Base-by-base conservation (phyloP, 2,888 invertebrate genomes). In the Baccha elongata region DNA sequence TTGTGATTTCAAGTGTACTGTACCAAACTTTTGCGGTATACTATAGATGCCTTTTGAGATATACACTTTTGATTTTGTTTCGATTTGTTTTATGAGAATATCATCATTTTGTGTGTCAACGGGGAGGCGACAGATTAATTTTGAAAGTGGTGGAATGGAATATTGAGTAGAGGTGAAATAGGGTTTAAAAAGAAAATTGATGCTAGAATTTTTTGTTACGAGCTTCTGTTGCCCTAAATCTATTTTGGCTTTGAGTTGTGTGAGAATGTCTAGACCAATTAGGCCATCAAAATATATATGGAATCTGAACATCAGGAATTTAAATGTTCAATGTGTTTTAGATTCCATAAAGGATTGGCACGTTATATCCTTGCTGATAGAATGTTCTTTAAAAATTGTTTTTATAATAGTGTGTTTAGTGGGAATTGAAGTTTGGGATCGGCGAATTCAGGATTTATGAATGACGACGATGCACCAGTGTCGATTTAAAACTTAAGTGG, bases 281-380 rank as follows among this genome's bases (percentile, higher is more conserved):
- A 67, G 32, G 6, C 67, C 75, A 26, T 75, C 60, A n/a, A 68
- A 75, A 37, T 68, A 75, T 6, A 19, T 15, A 13, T 68, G 67
- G 29, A 75, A 75, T 42, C 68, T 75, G 23, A 75, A 68, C 5
- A 75, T 10, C 3, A 64, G 23, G 26, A 23, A 23, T 23, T 5
- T 23, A 23, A 23, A 23, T 23, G 23, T 23, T 4, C 23, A 3
- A 23, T 23, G 3, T 23, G 23, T 23, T 23, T 23, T 3, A 5
- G 64, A 72, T 53, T 72, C 62, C 0, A 13, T 17, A 35, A 53
- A 72, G 7, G 53, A 52, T 6, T 35, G 21, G 1, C 53, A 17
- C 6, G 29, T 17, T n/a, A 42, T 13, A 50, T 15, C 11, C 52
- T 52, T 26, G 10, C 13, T 21, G n/a, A 32, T 13, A 3, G 42